Evolutionary conservation across 1,140 invertebrate species (phyloP).

Genomic region (Drosophila nasuta): DNA sequence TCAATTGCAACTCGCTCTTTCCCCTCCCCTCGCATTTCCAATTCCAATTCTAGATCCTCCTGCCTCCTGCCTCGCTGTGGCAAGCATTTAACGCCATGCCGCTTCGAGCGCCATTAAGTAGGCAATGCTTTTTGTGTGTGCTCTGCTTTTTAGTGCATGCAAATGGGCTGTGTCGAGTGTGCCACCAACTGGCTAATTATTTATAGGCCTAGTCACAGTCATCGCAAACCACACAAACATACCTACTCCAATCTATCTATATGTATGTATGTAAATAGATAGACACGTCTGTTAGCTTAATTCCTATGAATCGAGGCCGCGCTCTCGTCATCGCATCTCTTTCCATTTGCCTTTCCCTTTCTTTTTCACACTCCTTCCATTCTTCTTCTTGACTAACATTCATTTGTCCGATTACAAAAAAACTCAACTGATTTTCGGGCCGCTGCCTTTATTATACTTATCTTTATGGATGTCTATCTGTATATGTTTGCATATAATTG

Average conservation of each 20-base stretch:
- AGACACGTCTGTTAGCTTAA: slow-evolving; percentile 12
- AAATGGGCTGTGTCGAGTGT: slow-evolving; percentile 48
- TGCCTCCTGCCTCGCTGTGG: not conserved
- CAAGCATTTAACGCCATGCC: slow-evolving; percentile 60
- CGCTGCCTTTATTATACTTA: slow-evolving; percentile 36
- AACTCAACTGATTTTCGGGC: slow-evolving; percentile 41
- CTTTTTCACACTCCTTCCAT: not conserved
- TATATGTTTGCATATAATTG: not conserved
- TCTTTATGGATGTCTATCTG: not conserved
- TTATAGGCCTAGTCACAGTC: slow-evolving; percentile 63
- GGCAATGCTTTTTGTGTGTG: slow-evolving; percentile 48
- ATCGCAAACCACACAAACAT: no score
- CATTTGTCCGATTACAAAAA: slow-evolving; percentile 64
- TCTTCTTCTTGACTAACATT: not conserved
- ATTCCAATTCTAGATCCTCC: no score
- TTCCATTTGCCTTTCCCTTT: slow-evolving; percentile 1
- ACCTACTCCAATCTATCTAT: not conserved
- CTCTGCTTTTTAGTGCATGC: slow-evolving; percentile 59
- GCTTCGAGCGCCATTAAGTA: slow-evolving; percentile 68
- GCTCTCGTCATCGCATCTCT: slow-evolving; percentile 3
- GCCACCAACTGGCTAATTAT: slow-evolving; percentile 70
- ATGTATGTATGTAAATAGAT: slow-evolving; percentile 21
- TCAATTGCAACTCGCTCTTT: slow-evolving; percentile 12
- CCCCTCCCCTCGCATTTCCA: no score
- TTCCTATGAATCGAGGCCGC: slow-evolving; percentile 18